Percentiles rank a stretch among this genome's conserved stretches.
Evolutionary conservation across 2,888 invertebrate genomes (phyloP).

Genomic region (Athalia circularis): DNA sequence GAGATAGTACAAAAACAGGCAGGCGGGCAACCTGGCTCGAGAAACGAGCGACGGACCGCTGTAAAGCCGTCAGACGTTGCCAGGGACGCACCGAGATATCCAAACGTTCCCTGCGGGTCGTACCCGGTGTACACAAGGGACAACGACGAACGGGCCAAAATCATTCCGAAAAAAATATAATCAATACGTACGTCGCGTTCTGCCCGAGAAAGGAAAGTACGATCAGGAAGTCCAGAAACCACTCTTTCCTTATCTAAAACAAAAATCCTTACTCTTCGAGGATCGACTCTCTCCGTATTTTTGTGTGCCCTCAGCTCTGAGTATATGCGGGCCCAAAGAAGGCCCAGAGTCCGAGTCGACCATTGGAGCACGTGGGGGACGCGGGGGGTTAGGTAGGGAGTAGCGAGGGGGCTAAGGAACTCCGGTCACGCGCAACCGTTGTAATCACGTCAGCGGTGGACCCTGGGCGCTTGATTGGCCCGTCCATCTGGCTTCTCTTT

Average conservation of each 20-base stretch:
- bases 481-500: constrained; percentile 54
- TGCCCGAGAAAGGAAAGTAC: neutral
- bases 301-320: constrained; percentile 15
- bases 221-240: neutral
- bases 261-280: neutral
- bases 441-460: constrained; percentile 70
- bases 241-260: too few species aligned
- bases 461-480: constrained; percentile 68
- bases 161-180: neutral
- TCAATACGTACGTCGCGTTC: too few species aligned
- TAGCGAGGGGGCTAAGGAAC: constrained; percentile 59
- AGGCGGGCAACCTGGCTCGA: constrained; percentile 38
- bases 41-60: constrained; percentile 57
- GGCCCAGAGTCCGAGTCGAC: constrained; percentile 52
- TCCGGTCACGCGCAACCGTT: constrained; percentile 70
- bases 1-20: constrained; percentile 61
- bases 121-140: neutral
- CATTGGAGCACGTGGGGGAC: constrained; percentile 31
- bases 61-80: constrained; percentile 60
- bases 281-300: constrained; percentile 2
- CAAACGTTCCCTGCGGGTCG: neutral
- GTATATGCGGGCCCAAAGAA: neutral
- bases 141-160: neutral
- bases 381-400: constrained; percentile 7
- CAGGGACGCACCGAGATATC: constrained; percentile 60